These are phyloP conservation scores for Nothocercus julius DNA, from an alignment of 2,113 vertebrate species.

Conservation along the genomic window DNA sequence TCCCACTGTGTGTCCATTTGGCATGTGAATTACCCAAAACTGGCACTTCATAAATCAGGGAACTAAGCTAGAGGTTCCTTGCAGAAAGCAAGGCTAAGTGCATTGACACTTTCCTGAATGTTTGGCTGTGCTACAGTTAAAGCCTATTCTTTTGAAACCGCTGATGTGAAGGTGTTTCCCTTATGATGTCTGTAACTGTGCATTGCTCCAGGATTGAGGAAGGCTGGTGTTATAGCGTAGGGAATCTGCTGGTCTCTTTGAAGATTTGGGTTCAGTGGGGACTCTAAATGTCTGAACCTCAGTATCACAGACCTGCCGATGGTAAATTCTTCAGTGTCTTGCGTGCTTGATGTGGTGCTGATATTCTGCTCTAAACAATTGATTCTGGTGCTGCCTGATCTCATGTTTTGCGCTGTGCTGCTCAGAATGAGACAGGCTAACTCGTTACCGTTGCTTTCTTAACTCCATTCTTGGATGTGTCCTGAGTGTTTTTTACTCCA, in stretches of 20 bases:
- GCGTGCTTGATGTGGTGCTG: neutral
- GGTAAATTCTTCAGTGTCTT: neutral
- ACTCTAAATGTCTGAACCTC: neutral
- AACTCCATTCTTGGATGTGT: neutral
- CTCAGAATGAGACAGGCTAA: neutral
- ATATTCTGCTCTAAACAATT: neutral
- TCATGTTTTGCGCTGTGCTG: neutral
- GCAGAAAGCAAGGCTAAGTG: neutral
- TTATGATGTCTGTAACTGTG: rapidly evolving
- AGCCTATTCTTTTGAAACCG: neutral
- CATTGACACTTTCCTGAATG: neutral
- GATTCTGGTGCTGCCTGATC: neutral
- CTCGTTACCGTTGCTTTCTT: neutral
- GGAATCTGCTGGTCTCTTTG: neutral
- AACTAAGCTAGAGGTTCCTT: neutral
- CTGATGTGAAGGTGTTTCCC: neutral
- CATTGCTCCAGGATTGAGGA: neutral
- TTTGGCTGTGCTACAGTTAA: rapidly evolving
- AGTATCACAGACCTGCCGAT: neutral
- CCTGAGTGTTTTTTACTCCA: neutral
- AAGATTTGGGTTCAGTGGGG: neutral
- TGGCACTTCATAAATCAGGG: neutral
- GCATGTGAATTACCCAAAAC: neutral
- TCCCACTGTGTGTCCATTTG: rapidly evolving
- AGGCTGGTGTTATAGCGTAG: neutral